Conservation (phyloP, 2,113 vertebrate species). For the Zapus hudsonius region DNA sequence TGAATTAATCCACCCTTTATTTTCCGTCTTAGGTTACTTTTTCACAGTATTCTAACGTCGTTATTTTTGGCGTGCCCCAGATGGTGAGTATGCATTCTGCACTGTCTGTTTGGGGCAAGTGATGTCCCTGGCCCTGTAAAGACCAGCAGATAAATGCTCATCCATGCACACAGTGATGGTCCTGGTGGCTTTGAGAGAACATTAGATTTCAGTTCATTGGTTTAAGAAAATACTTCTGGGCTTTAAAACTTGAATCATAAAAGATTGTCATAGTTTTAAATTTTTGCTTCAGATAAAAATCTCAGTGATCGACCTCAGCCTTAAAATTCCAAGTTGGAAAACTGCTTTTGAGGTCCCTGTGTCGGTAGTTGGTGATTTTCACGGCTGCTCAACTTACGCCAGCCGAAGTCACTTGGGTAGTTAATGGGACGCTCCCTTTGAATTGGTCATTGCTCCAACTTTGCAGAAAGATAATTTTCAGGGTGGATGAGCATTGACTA, state of each 20-base stretch:
- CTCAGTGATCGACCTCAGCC: background rate
- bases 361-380: background rate
- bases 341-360: background rate
- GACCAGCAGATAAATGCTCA: rapidly evolving
- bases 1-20: background rate
- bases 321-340: background rate
- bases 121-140: background rate
- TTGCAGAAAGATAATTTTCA: background rate
- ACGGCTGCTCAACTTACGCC: background rate
- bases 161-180: background rate
- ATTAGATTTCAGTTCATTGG: background rate
- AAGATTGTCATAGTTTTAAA: slow-evolving; percentile 7
- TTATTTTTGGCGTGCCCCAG: slow-evolving; percentile 97
- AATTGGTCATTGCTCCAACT: background rate
- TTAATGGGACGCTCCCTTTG: slow-evolving; percentile 22
- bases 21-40: slow-evolving; percentile 90
- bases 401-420: background rate
- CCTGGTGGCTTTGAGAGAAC: background rate
- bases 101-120: background rate
- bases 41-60: slow-evolving; percentile 91
- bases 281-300: slow-evolving; percentile 22
- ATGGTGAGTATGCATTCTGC: slow-evolving; percentile 90
- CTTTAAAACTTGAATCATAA: background rate
- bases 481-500: background rate
- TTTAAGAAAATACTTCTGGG: background rate